Percentiles rank a stretch among this genome's conserved stretches.
These are phyloP conservation scores for Puffinus mauretanicus DNA, from an alignment of 2,113 vertebrate species.

Conservation along the genomic window DNA sequence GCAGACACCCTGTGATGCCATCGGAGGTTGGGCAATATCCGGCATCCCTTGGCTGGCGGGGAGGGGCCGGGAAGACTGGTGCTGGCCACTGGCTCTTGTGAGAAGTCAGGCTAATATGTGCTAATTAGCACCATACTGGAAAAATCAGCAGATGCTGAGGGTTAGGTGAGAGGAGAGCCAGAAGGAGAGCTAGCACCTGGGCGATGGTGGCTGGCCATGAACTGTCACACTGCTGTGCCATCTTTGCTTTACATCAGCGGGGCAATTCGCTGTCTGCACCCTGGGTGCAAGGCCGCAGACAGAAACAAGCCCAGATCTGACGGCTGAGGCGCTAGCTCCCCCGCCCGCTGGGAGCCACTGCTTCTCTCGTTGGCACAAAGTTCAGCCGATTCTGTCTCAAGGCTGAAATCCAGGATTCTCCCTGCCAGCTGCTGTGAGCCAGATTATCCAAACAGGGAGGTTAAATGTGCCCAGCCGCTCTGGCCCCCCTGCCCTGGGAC, in stretches of 20 bases:
- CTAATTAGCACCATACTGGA: not conserved
- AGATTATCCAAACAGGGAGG: not conserved
- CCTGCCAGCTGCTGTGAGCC: not conserved
- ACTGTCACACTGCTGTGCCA: not conserved
- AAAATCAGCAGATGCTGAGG: not conserved
- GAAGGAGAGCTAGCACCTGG: not conserved
- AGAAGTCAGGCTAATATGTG: not conserved
- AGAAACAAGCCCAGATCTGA: not conserved
- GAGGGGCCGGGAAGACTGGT: not conserved
- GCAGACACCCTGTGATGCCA: not conserved
- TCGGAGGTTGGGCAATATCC: not conserved
- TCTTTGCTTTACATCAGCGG: not conserved
- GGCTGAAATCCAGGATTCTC: not conserved
- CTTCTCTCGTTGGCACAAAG: not conserved
- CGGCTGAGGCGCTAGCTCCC: not conserved
- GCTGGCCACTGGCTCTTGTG: not conserved
- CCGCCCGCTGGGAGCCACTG: accelerated
- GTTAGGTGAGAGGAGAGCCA: not conserved
- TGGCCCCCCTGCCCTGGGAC: accelerated
- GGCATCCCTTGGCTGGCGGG: accelerated
- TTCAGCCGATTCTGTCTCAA: not conserved
- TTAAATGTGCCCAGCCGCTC: not conserved
- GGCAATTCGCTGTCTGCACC: not conserved
- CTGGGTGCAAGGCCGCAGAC: not conserved
- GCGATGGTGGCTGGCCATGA: not conserved